phyloP scores from a whole-genome alignment of 2,797 vertebrate genomes.

The Aselliscus stoliczkanus region DNA sequence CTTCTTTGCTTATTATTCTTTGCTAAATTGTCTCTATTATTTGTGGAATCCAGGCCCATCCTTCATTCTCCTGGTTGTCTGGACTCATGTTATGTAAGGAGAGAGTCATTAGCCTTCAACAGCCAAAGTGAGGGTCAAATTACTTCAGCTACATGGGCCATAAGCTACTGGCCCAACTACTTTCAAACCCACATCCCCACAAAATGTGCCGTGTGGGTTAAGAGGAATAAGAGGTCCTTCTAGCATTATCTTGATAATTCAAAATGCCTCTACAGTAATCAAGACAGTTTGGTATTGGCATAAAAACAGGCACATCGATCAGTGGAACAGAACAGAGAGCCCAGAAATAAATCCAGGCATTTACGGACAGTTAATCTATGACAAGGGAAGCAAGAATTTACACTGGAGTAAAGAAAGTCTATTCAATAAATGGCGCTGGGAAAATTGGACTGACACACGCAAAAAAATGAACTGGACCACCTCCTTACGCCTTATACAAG shows the following conservation, averaged over 20 bases:
- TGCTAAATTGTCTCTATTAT: neutral
- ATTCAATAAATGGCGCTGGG: too few species aligned
- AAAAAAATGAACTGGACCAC: too few species aligned
- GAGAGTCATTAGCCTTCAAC: neutral
- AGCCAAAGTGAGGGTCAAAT: neutral
- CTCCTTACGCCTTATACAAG: too few species aligned
- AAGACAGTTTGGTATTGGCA: too few species aligned
- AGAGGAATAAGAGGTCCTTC: neutral
- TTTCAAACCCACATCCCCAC: neutral
- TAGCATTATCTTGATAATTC: neutral
- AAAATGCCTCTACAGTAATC: neutral
- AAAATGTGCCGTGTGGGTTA: neutral
- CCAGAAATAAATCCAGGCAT: too few species aligned
- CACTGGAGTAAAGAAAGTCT: too few species aligned
- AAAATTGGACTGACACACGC: too few species aligned
- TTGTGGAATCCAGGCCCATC: neutral
- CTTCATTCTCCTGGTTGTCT: neutral
- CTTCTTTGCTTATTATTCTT: neutral
- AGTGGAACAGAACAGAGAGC: too few species aligned
- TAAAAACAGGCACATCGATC: too few species aligned
- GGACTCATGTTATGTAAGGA: neutral
- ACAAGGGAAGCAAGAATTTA: too few species aligned
- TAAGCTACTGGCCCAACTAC: neutral
- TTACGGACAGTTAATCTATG: too few species aligned
- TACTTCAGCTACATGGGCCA: neutral